Conservation (phyloP, 1,140 invertebrate genomes). For the Mycetomoellerius zeteki region DNA sequence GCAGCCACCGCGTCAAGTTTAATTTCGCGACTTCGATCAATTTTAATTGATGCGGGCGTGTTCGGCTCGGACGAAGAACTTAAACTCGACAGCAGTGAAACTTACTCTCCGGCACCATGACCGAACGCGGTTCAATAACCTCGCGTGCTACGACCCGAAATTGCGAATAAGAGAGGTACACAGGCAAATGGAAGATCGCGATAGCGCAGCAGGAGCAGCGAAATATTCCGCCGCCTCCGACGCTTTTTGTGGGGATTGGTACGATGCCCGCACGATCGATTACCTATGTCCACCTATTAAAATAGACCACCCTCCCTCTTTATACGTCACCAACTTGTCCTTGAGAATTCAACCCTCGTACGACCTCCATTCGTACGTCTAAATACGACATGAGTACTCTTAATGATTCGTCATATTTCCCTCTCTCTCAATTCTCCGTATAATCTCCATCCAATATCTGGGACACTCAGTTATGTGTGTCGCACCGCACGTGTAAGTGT, state of each 20-base stretch:
- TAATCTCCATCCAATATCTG: not conserved
- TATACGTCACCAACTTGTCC: slow-evolving; percentile 69
- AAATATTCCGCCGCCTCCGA: slow-evolving; percentile 41
- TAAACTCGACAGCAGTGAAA: slow-evolving; percentile 41
- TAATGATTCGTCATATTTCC: slow-evolving; percentile 25
- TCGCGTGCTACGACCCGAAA: slow-evolving; percentile 68
- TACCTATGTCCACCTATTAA: slow-evolving; percentile 67
- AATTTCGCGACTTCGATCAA: slow-evolving; percentile 60
- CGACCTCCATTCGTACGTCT: slow-evolving; percentile 29
- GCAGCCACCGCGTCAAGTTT: not conserved
- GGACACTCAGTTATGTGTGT: not conserved
- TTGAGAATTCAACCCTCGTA: slow-evolving; percentile 67
- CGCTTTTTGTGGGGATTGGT: slow-evolving; percentile 51
- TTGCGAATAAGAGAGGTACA: slow-evolving; percentile 32
- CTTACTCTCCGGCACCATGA: slow-evolving; percentile 44
- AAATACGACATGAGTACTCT: slow-evolving; percentile 46
- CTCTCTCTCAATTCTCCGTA: not conserved
- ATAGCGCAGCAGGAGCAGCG: slow-evolving; percentile 2
- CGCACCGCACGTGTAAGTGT: not conserved
- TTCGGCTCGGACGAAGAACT: slow-evolving; percentile 22
- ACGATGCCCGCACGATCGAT: slow-evolving; percentile 64
- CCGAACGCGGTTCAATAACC: slow-evolving; percentile 67
- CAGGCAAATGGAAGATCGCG: slow-evolving; percentile 9
- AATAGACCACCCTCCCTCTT: slow-evolving; percentile 65
- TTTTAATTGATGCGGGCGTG: slow-evolving; percentile 35